These are phyloP conservation scores for Lordiphosa mommai DNA, from an alignment of 1,140 invertebrate species.

Conservation along the genomic window DNA sequence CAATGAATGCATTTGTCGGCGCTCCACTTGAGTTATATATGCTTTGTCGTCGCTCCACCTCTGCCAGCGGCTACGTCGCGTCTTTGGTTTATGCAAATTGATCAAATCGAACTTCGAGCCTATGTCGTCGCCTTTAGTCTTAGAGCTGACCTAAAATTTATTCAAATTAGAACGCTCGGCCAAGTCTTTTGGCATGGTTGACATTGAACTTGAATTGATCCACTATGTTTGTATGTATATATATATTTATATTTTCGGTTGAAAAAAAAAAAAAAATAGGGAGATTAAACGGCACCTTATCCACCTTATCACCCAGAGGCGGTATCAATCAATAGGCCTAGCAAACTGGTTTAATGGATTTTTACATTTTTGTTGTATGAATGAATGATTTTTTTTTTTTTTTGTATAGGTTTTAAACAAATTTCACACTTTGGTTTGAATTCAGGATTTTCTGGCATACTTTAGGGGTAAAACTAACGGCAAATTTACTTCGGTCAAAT, in stretches of 20 bases:
- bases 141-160: conserved; percentile 63
- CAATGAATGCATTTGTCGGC: conserved; percentile 67
- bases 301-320: conserved; percentile 3
- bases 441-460: too few species aligned
- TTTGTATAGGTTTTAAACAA: too few species aligned
- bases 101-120: conserved; percentile 12
- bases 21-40: conserved; percentile 73
- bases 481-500: too few species aligned
- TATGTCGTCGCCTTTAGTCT: conserved; percentile 2
- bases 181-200: conserved; percentile 21
- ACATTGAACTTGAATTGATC: conserved; percentile 5
- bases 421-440: too few species aligned
- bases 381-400: too few species aligned
- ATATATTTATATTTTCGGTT: conserved; percentile 5
- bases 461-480: too few species aligned
- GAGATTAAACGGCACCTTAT: conserved; percentile 50
- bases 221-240: neutral
- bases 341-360: conserved; percentile 42
- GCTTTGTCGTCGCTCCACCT: conserved; percentile 25
- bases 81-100: conserved; percentile 64
- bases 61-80: conserved; percentile 32
- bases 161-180: conserved; percentile 63
- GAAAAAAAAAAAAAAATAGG: too few species aligned
- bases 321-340: conserved; percentile 14
- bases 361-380: conserved; percentile 18